Conservation (phyloP, 1,140 invertebrate species). For the Pygmarrhopalites habei region DNA sequence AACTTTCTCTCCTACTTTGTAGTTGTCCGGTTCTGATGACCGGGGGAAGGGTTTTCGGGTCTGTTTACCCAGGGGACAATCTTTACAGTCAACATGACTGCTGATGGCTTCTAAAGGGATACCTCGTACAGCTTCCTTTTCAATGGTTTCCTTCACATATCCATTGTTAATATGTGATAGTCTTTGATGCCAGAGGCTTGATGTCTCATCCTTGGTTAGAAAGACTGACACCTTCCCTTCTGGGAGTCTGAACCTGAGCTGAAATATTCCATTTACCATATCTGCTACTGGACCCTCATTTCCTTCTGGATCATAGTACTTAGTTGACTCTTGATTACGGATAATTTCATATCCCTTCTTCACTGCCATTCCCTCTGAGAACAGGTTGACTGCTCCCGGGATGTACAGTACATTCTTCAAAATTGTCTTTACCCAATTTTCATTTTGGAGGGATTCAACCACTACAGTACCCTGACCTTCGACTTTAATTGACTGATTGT, state of each 20-base stretch:
- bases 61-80: slow-evolving; percentile 8
- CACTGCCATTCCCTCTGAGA: slow-evolving; percentile 20
- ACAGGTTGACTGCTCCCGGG: slow-evolving; percentile 19
- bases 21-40: not conserved
- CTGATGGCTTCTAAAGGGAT: not conserved
- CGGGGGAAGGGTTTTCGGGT: not conserved
- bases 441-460: not conserved
- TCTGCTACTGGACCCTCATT: not conserved
- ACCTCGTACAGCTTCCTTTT: slow-evolving; percentile 10
- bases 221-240: not conserved
- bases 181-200: slow-evolving; percentile 20
- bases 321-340: not conserved
- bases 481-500: not conserved
- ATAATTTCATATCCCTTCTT: not conserved
- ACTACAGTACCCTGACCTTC: not conserved
- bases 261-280: not conserved
- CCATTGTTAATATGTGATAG: slow-evolving; percentile 19
- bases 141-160: slow-evolving; percentile 12
- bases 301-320: not conserved
- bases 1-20: slow-evolving; percentile 6
- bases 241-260: too few species aligned
- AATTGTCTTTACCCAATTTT: not conserved
- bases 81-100: not conserved
- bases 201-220: not conserved
- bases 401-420: slow-evolving; percentile 17